phyloP scores from a whole-genome alignment of 2,113 vertebrate species.

The Lophochroa leadbeateri region DNA sequence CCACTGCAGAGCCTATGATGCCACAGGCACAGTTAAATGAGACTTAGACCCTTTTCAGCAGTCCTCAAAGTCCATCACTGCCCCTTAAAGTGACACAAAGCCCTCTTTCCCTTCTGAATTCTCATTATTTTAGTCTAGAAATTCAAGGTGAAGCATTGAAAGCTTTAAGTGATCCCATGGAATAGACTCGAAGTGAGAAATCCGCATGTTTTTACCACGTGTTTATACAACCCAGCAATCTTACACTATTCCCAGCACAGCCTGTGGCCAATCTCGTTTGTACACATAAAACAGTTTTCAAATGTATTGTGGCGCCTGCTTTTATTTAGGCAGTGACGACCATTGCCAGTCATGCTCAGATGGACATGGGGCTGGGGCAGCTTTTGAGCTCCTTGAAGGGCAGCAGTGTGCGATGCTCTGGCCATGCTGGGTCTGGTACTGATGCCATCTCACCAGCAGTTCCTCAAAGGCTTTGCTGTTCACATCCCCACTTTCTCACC shows the following conservation, averaged over 20 bases:
- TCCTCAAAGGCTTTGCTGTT: too few species aligned
- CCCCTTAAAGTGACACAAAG: background rate
- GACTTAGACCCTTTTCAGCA: background rate
- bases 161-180: background rate
- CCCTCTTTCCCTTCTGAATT: background rate
- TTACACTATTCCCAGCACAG: background rate
- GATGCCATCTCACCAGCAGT: background rate
- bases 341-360: accelerated
- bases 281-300: background rate
- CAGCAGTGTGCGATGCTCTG: background rate
- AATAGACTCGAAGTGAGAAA: background rate
- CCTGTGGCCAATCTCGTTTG: background rate
- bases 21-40: background rate
- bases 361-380: background rate
- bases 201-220: background rate
- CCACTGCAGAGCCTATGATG: background rate
- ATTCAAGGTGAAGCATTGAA: background rate
- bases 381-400: accelerated
- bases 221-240: background rate
- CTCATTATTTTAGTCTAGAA: background rate
- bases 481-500: background rate
- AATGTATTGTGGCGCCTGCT: background rate
- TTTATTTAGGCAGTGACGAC: background rate
- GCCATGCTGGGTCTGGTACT: accelerated
- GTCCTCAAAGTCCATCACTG: background rate